Conservation (phyloP, 2,113 vertebrate genomes). For the Forbesichthys papilliferus region DNA sequence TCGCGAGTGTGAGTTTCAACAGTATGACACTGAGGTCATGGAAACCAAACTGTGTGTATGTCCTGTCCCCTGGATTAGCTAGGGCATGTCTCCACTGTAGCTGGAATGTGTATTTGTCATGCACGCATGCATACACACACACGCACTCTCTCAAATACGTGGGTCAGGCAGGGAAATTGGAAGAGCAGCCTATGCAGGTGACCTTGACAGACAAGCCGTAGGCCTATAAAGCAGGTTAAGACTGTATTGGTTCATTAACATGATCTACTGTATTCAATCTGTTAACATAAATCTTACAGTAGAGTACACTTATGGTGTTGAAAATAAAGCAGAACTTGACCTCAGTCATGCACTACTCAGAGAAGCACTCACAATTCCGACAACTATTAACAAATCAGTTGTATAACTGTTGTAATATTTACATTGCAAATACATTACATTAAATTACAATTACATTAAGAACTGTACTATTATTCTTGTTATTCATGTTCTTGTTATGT, state of each 20-base stretch:
- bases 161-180: slow-evolving; percentile 39
- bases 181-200: slow-evolving; percentile 16
- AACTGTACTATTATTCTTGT: too few relatives aligned
- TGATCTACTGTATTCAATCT: slow-evolving; percentile 9
- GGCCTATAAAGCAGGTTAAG: slow-evolving; percentile 21
- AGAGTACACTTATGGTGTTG: slow-evolving; percentile 5
- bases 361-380: background rate
- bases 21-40: slow-evolving; percentile 66
- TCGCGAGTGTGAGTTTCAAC: slow-evolving; percentile 29
- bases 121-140: background rate
- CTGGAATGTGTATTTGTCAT: slow-evolving; percentile 51
- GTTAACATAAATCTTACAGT: slow-evolving; percentile 18
- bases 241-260: slow-evolving; percentile 24
- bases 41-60: slow-evolving; percentile 61
- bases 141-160: background rate
- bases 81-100: slow-evolving; percentile 55
- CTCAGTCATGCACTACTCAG: background rate
- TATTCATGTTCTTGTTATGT: too few relatives aligned
- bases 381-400: background rate
- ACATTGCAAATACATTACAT: too few relatives aligned
- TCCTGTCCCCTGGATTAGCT: slow-evolving; percentile 57
- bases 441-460: too few relatives aligned
- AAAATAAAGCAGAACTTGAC: slow-evolving; percentile 1
- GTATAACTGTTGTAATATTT: too few relatives aligned
- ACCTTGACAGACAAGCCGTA: slow-evolving; percentile 40